Conservation (phyloP, 2,888 invertebrate species). For the Drosophila nigritarsus region DNA sequence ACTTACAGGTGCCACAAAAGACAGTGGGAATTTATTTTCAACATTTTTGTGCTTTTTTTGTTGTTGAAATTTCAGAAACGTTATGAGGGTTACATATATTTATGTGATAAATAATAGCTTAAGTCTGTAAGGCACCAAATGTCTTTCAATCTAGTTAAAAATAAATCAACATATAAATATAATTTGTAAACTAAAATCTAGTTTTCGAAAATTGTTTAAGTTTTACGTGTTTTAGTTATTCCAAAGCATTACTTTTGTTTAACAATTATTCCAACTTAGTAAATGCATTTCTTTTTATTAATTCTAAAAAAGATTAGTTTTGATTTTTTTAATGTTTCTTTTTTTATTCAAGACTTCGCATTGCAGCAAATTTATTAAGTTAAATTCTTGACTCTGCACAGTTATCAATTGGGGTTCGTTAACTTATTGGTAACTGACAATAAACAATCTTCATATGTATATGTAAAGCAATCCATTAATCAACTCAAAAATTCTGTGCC, state of each 20-base stretch:
- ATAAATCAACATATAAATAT: background rate
- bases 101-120: background rate
- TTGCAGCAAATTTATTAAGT: background rate
- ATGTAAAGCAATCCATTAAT: slow-evolving; percentile 32
- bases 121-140: background rate
- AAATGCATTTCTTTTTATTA: background rate
- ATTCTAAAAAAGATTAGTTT: background rate
- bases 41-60: background rate
- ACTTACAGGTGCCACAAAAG: slow-evolving; percentile 4
- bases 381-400: background rate
- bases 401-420: background rate
- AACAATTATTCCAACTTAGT: background rate
- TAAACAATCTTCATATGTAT: slow-evolving; percentile 1
- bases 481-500: slow-evolving; percentile 41
- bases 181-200: background rate
- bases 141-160: background rate
- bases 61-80: no score
- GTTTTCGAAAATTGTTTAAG: background rate
- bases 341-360: background rate
- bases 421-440: background rate
- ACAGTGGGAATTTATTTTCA: slow-evolving; percentile 3
- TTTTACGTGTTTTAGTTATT: background rate
- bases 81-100: no score
- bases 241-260: background rate
- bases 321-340: background rate